A percentile compares a stretch with the other conserved stretches of the same genome.
Conservation (phyloP, 2,113 vertebrate species). For the Corvus moneduloides region DNA sequence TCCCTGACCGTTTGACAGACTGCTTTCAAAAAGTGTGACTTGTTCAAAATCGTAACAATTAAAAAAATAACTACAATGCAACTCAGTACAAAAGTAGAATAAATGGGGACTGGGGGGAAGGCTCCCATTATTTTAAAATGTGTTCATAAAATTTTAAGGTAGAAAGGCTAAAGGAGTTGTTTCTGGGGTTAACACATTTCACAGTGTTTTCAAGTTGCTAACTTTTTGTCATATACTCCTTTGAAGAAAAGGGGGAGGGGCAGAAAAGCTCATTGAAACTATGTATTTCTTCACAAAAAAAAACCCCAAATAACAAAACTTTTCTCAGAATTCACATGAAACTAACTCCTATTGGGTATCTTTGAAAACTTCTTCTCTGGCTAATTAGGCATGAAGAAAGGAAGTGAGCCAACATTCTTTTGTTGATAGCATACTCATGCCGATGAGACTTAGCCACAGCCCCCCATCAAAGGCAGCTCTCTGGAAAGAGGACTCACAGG, state of each 20-base stretch:
- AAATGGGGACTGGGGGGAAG: accelerated
- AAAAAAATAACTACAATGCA: neutral
- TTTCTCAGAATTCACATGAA: conserved; percentile 9
- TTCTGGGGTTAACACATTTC: neutral
- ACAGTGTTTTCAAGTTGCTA: neutral
- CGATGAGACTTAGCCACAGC: neutral
- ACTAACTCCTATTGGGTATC: neutral
- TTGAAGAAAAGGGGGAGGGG: neutral
- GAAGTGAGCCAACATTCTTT: neutral
- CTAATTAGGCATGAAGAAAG: conserved; percentile 26
- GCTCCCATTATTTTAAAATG: neutral
- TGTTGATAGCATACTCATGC: neutral
- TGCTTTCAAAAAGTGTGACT: neutral
- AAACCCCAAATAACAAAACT: neutral
- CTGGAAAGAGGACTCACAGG: neutral
- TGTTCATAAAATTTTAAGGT: neutral
- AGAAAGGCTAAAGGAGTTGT: neutral
- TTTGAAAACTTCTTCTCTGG: conserved; percentile 19
- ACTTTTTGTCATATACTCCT: neutral
- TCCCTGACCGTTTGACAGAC: neutral
- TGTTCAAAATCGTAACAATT: neutral
- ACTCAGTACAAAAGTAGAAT: neutral
- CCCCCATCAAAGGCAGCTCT: neutral
- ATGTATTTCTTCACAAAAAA: neutral
- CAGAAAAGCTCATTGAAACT: neutral